Base-by-base conservation (phyloP, 2,113 vertebrate genomes). In the Sceloporus undulatus region DNA sequence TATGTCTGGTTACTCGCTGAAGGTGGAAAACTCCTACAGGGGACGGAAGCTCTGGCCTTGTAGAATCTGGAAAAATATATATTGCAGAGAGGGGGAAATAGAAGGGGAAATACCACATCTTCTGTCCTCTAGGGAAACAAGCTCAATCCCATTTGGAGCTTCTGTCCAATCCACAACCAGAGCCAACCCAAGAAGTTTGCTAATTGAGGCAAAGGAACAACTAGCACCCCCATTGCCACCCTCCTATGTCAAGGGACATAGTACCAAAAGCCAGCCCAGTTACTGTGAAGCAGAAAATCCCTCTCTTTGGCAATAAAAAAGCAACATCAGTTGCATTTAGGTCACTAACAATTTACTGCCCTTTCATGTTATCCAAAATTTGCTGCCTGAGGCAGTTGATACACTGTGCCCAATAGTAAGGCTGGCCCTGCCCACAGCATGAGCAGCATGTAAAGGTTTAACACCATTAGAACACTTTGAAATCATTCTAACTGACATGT, bases 1-100 rank as follows among this genome's bases (percentile, higher is more conserved):
- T 77, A 76, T 76, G 48, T n/a, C 74, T 56, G 80, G 73, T 40
- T 78, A 78, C 81, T 84, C 29, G 87, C 80, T 54, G 75, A 78
- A 75, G 80, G 81, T 74, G n/a, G 62, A 79, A 79, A 78, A 52
- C 23, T 40, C 19, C 23, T 40, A 27, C 19, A 76, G 34, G 40
- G 79, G 11, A 34, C 16, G 0, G 42, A 19, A 59, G 70, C 56
- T 66, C 40, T 52, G 85, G 27, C 71, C 73, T 77, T 77, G 21
- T 65, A 40, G 56, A 82, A 76, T 38, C 38, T 8, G 18, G 42
- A 65, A 19, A 62, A 62, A 62, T 62, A 18, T 3, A 4, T 14
- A 79, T 23, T 65, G 3, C 18, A 2, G 4, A 11, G 68, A 52
- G 16, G 78, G 23, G 23, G 27, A n/a, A 10, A 1, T 62, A n/a